Conservation (phyloP, 2,888 invertebrate species). For the Desoria tigrina region DNA sequence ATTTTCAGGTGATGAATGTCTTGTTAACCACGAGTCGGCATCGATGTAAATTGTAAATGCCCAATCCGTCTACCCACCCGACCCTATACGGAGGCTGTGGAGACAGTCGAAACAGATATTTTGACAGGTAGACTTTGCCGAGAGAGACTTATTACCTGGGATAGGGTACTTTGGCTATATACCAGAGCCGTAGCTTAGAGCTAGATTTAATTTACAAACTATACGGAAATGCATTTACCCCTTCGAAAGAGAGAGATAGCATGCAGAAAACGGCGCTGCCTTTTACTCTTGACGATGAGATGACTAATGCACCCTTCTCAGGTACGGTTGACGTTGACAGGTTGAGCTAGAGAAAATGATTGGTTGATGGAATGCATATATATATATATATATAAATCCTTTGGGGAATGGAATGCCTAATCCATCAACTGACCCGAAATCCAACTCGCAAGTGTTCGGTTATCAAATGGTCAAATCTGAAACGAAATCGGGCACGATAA, state of each 20-base stretch:
- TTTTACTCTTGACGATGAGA: neutral
- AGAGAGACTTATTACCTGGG: no score
- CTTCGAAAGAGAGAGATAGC: no score
- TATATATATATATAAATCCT: constrained; percentile 1
- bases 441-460: neutral
- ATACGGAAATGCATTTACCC: no score
- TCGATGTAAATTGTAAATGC: no score
- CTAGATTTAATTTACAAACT: no score
- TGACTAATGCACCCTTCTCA: constrained; percentile 1
- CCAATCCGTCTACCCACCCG: no score
- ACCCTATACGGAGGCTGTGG: no score
- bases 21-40: constrained; percentile 5
- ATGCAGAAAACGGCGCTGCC: no score
- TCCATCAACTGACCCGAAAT: constrained; percentile 9
- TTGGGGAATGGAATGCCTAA: constrained; percentile 2
- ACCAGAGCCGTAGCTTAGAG: no score
- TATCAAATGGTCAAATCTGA: constrained; percentile 14
- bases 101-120: neutral
- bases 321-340: constrained; percentile 3
- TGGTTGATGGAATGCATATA: neutral
- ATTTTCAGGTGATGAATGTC: constrained; percentile 10
- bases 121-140: neutral
- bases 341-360: neutral
- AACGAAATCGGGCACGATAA: constrained; percentile 4
- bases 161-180: no score